Evolutionary conservation across 2,797 vertebrate species (phyloP).

Genomic region (Uromys caudimaculatus): DNA sequence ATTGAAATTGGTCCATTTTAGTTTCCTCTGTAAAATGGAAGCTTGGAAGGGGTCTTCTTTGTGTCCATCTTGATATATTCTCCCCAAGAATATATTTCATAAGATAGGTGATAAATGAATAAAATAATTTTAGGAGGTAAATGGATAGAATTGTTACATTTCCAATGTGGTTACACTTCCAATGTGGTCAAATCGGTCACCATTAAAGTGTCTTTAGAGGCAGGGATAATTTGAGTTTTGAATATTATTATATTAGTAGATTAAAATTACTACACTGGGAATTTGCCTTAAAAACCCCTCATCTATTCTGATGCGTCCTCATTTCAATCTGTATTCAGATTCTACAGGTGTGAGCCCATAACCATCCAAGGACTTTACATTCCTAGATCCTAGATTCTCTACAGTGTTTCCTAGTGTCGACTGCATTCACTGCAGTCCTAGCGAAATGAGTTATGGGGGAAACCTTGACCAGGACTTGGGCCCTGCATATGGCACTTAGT

Average conservation of each 20-base stretch:
- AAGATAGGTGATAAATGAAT: background rate
- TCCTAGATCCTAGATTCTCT: background rate
- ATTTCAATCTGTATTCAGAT: background rate
- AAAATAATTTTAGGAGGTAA: conserved; percentile 34
- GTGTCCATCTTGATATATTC: conserved; percentile 40
- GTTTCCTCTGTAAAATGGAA: conserved; percentile 38
- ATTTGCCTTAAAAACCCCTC: background rate
- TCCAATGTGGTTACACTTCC: conserved; percentile 34
- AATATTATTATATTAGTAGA: background rate
- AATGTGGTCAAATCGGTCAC: conserved; percentile 40
- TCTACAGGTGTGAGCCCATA: background rate
- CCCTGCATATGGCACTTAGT: background rate
- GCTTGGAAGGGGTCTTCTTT: conserved; percentile 21
- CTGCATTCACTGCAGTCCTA: conserved; percentile 26
- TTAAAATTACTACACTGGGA: background rate
- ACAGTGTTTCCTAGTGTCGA: background rate
- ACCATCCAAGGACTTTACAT: background rate
- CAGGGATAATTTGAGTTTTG: background rate
- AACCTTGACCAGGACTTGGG: background rate
- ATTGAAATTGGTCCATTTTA: conserved; percentile 35
- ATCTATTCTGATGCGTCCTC: background rate
- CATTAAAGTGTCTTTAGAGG: conserved; percentile 42
- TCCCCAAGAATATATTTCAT: background rate
- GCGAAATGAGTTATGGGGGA: background rate
- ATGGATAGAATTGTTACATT: conserved; percentile 47